A percentile compares a stretch with the other conserved stretches of the same genome.
phyloP scores from a whole-genome alignment of 2,797 vertebrate genomes.

The Lacerta viridis region DNA sequence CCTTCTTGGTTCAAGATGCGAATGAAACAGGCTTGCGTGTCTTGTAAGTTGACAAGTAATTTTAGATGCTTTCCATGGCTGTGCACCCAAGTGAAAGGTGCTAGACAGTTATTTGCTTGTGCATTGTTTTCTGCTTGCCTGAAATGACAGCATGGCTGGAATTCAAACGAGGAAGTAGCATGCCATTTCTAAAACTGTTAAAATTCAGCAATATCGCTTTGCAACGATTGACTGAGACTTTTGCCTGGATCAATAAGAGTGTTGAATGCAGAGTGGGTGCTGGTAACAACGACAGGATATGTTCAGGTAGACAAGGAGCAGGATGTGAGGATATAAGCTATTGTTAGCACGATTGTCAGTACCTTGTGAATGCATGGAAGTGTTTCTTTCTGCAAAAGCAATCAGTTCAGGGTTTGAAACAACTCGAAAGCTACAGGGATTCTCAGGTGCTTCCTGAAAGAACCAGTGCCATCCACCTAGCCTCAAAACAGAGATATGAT shows the following conservation, averaged over 20 bases:
- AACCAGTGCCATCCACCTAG: not conserved
- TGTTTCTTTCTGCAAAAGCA: not conserved
- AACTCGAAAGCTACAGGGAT: not conserved
- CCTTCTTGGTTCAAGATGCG: not conserved
- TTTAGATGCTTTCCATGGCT: not conserved
- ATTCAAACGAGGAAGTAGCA: not conserved
- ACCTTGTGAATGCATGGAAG: not conserved
- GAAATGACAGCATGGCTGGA: not conserved
- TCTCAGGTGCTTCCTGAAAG: not conserved
- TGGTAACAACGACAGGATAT: not conserved
- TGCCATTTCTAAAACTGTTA: conserved; percentile 15
- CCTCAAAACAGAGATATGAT: not conserved
- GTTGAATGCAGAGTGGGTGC: not conserved
- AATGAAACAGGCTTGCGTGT: not conserved
- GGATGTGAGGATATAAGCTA: not conserved
- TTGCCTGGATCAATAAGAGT: not conserved
- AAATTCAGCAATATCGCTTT: not conserved
- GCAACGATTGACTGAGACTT: not conserved
- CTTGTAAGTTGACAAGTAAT: not conserved
- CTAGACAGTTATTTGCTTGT: not conserved
- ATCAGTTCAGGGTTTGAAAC: not conserved
- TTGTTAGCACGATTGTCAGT: not conserved
- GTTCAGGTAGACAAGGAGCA: not conserved
- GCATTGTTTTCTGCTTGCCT: not conserved
- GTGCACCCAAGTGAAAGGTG: not conserved